Base-by-base conservation (phyloP, 2,797 vertebrate species). In the Anomalospiza imberbis region DNA sequence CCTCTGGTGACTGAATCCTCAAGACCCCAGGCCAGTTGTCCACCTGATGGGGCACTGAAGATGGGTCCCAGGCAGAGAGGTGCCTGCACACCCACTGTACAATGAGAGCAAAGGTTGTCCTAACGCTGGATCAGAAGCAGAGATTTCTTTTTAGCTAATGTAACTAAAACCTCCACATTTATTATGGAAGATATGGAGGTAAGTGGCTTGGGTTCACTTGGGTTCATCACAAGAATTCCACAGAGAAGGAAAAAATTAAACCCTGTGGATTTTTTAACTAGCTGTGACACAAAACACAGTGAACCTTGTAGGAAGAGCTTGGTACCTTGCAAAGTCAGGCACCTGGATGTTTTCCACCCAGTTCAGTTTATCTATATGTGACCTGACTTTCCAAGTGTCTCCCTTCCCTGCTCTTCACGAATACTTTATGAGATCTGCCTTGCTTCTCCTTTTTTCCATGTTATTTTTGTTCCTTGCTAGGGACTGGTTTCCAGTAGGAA, bases 31-130 rank as follows among this genome's bases (percentile, higher is more conserved):
- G 12, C n/a, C 48, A 28, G 31, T 24, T 2, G 6, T 17, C 21
- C 42, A 61, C 22, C 18, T 42, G 19, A 44, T 0, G 0, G 58
- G 22, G 13, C 34, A 44, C n/a, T 40, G 70, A 51, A 76, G 40
- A 16, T 36, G 21, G 10, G 22, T 73, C 14, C 17, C 14, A 54
- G n/a, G 32, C 55, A 71, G 13, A 31, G 20, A 84, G 29, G 12
- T 58, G 40, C 13, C 31, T 6, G 20, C 21, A 25, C 22, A 13
- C 9, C 5, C 2, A 5, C 16, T 0, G 0, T 38, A 50, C 31
- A 71, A 31, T 1, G 2, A 44, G n/a, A 75, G 21, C 60, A 76
- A 86, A 88, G 85, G 29, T 18, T 0, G 0, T 22, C 1, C 0
- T 32, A 66, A 42, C 17, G 20, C 24, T 2, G 0, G 19, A 11